These are phyloP conservation scores for Allophyes oxyacanthae DNA, from an alignment of 2,888 invertebrate species.

Conservation along the genomic window DNA sequence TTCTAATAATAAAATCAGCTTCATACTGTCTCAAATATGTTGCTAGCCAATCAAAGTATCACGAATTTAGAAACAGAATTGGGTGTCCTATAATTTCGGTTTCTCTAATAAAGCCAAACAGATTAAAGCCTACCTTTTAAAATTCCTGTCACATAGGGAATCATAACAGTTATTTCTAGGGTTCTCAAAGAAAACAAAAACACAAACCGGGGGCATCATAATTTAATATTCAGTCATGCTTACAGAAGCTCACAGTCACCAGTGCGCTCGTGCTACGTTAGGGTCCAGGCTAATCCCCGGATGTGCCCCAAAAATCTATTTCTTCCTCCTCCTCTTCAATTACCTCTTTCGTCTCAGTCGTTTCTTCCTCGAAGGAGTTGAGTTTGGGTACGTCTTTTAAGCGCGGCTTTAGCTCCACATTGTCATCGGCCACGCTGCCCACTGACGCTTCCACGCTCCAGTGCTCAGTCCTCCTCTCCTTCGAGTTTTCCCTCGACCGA, in stretches of 20 bases:
- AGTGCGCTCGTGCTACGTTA: slow-evolving; percentile 75
- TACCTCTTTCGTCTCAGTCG: slow-evolving; percentile 79
- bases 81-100: slow-evolving; percentile 23
- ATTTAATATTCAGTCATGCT: slow-evolving; percentile 88
- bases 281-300: slow-evolving; percentile 76
- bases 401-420: slow-evolving; percentile 61
- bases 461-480: slow-evolving; percentile 75
- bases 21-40: slow-evolving; percentile 38
- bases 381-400: slow-evolving; percentile 75
- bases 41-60: slow-evolving; percentile 26
- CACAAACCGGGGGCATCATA: slow-evolving; percentile 76
- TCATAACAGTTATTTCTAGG: slow-evolving; percentile 62
- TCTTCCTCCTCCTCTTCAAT: slow-evolving; percentile 77
- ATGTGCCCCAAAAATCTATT: slow-evolving; percentile 80
- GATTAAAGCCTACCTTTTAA: slow-evolving; percentile 67
- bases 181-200: slow-evolving; percentile 70
- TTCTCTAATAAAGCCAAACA: slow-evolving; percentile 73
- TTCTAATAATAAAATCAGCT: slow-evolving; percentile 42
- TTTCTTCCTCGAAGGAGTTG: slow-evolving; percentile 83
- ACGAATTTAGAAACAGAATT: slow-evolving; percentile 18
- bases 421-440: slow-evolving; percentile 68
- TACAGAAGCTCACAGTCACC: slow-evolving; percentile 71
- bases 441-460: slow-evolving; percentile 72
- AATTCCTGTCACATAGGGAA: slow-evolving; percentile 71
- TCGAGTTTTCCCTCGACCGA: slow-evolving; percentile 84